These are phyloP conservation scores for Theretra japonica DNA, from an alignment of 2,888 invertebrate species.

Conservation along the genomic window DNA sequence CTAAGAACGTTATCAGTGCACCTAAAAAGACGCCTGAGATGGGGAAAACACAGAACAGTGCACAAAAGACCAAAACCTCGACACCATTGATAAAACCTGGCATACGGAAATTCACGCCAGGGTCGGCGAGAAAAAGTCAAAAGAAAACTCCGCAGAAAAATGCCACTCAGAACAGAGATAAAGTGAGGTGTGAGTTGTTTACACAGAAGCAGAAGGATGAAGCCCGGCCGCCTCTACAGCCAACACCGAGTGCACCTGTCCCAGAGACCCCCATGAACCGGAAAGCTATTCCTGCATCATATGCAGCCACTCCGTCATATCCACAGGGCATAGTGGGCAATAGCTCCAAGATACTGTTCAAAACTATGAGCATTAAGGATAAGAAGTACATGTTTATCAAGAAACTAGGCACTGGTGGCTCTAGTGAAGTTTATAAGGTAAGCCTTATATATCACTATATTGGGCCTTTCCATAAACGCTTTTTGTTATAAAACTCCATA, in stretches of 20 bases:
- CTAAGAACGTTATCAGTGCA: conserved; percentile 46
- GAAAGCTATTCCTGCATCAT: conserved; percentile 60
- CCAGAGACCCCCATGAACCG: conserved; percentile 70
- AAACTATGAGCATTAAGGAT: conserved; percentile 87
- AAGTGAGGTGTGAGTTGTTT: conserved; percentile 72
- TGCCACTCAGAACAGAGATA: conserved; percentile 64
- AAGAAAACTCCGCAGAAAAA: conserved; percentile 63
- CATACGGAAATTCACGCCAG: conserved; percentile 70
- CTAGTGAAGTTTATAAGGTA: conserved; percentile 91
- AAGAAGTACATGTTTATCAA: conserved; percentile 90
- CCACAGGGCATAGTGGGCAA: conserved; percentile 66
- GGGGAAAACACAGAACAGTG: conserved; percentile 51
- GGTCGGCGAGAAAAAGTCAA: conserved; percentile 62
- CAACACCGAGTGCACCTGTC: conserved; percentile 46
- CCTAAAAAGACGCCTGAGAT: conserved; percentile 65
- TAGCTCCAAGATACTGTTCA: conserved; percentile 70
- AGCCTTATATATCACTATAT: background rate
- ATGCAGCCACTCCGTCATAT: conserved; percentile 74
- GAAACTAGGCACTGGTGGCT: conserved; percentile 94
- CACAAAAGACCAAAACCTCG: conserved; percentile 60
- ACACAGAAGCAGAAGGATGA: conserved; percentile 57
- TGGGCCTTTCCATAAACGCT: too few relatives aligned
- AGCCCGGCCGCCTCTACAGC: conserved; percentile 36
- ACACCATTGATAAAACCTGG: conserved; percentile 76
- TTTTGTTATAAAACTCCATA: too few relatives aligned